Percentiles rank a stretch among this genome's conserved stretches.
Evolutionary conservation across 2,888 invertebrate genomes (phyloP).

Genomic region (Rhodophaea formosa): DNA sequence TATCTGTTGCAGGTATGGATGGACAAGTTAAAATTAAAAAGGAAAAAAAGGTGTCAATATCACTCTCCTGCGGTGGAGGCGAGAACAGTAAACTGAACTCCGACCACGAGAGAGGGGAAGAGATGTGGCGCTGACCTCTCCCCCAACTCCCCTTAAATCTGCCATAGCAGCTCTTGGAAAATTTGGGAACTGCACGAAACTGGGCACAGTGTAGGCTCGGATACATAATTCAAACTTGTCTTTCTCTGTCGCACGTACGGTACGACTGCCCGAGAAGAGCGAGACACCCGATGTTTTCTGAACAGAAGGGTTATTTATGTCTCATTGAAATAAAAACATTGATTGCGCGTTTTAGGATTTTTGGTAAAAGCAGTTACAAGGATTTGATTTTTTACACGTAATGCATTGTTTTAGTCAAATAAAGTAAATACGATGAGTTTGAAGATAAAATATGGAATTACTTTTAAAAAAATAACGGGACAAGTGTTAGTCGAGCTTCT

Average conservation of each 20-base stretch:
- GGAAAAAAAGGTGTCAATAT: slow-evolving; percentile 4
- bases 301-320: slow-evolving; percentile 34
- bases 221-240: slow-evolving; percentile 16
- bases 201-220: slow-evolving; percentile 39
- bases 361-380: too few species aligned
- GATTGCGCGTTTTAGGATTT: slow-evolving; percentile 55
- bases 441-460: too few species aligned
- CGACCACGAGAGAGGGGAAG: neutral
- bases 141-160: slow-evolving; percentile 33
- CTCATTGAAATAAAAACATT: slow-evolving; percentile 43
- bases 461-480: too few species aligned
- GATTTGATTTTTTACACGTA: too few species aligned
- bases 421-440: too few species aligned
- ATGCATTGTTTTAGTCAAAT: too few species aligned
- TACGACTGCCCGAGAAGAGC: slow-evolving; percentile 54
- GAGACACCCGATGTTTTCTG: slow-evolving; percentile 52
- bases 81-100: slow-evolving; percentile 19
- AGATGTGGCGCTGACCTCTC: slow-evolving; percentile 8
- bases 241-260: neutral
- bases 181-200: slow-evolving; percentile 42
- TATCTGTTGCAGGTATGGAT: too few species aligned
- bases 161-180: slow-evolving; percentile 39
- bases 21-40: neutral
- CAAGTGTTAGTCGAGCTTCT: too few species aligned
- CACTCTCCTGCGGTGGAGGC: slow-evolving; percentile 1